Conservation (phyloP, 37 sponge, comb jelly and placozoan genomes). For the Chondrosia reniformis region DNA sequence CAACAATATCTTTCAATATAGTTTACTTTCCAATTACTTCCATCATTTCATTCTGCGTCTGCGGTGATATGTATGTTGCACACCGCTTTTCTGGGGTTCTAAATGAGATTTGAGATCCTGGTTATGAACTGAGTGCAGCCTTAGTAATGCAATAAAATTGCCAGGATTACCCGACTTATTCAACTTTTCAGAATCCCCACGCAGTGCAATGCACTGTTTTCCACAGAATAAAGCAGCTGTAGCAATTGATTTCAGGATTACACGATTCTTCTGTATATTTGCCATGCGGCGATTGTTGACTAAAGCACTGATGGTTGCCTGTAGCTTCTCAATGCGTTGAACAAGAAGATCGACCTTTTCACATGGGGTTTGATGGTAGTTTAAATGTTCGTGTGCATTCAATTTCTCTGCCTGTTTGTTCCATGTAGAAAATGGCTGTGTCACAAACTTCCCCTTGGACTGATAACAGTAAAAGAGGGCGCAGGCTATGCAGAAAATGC, state of each 20-base stretch:
- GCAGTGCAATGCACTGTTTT: constrained; percentile 36
- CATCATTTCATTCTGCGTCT: constrained; percentile 52
- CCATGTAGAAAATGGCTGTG: background rate
- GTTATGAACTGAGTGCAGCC: constrained; percentile 16
- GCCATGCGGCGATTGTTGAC: background rate
- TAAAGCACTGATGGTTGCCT: background rate
- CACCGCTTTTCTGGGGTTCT: constrained; percentile 19
- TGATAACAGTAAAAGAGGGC: constrained; percentile 6
- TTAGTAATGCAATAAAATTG: constrained; percentile 30
- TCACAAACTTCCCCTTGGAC: background rate
- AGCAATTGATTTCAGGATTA: constrained; percentile 15
- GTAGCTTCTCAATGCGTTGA: background rate
- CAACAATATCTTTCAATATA: constrained; percentile 33
- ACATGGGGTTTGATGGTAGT: constrained; percentile 2
- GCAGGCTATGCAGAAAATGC: constrained; percentile 27
- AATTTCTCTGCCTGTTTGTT: background rate
- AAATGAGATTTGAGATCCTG: constrained; percentile 7
- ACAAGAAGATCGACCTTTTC: background rate
- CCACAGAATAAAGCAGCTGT: constrained; percentile 28
- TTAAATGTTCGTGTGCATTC: background rate
- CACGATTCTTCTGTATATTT: constrained; percentile 11
- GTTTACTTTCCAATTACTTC: constrained; percentile 44
- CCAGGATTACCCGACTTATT: constrained; percentile 29
- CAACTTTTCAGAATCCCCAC: constrained; percentile 32
- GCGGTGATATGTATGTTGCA: constrained; percentile 23